Evolutionary conservation across 2,797 vertebrate species (phyloP).

Genomic region (Crenichthys baileyi): DNA sequence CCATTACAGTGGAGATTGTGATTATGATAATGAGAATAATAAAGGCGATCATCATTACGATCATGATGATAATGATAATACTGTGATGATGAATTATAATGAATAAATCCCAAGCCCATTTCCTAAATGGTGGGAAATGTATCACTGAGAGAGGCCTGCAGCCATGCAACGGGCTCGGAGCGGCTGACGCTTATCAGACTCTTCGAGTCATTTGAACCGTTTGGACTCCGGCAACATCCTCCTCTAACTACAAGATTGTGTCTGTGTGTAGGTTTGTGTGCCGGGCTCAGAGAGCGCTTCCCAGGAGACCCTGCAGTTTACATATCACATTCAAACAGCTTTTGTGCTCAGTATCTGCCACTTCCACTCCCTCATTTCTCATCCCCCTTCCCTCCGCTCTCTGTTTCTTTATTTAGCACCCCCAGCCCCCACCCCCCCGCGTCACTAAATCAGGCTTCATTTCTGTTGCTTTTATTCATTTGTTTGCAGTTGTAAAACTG

Average conservation of each 20-base stretch:
- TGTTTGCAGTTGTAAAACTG: conserved; percentile 10
- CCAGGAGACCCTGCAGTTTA: conserved; percentile 73
- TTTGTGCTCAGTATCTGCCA: conserved; percentile 67
- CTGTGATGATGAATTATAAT: conserved; percentile 77
- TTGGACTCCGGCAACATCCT: conserved; percentile 44
- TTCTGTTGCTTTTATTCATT: conserved; percentile 32
- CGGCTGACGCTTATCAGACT: conserved; percentile 43
- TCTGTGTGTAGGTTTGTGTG: conserved; percentile 49
- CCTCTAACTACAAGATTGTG: conserved; percentile 52
- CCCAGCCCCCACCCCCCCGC: background rate
- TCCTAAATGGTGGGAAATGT: conserved; percentile 75
- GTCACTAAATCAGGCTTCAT: conserved; percentile 24
- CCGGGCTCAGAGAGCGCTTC: conserved; percentile 59
- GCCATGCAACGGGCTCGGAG: conserved; percentile 50
- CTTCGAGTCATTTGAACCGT: conserved; percentile 50
- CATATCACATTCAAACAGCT: conserved; percentile 76
- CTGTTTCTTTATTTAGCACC: conserved; percentile 31
- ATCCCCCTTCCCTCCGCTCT: conserved; percentile 12
- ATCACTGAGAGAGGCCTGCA: conserved; percentile 70
- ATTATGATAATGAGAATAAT: conserved; percentile 85
- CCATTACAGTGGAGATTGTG: conserved; percentile 79
- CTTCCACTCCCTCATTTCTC: conserved; percentile 48
- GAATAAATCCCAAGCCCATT: conserved; percentile 77
- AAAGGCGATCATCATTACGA: conserved; percentile 82
- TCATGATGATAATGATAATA: conserved; percentile 79